phyloP scores from a whole-genome alignment of 2,113 vertebrate species.

The Lophura nycthemera region DNA sequence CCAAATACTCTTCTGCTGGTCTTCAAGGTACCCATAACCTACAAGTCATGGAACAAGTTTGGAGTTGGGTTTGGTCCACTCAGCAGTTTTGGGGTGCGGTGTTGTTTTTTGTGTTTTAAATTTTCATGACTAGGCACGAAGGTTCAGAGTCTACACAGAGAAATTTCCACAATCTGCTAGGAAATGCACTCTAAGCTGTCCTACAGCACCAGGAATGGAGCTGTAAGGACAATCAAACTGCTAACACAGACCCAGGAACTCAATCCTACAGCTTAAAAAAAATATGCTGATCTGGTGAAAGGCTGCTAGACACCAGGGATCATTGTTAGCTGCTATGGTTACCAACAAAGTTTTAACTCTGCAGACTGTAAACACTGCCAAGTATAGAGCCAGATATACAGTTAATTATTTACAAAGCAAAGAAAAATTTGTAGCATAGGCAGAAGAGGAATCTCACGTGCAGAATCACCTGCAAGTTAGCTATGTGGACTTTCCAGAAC shows the following conservation, averaged over 20 bases:
- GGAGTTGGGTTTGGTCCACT: background rate
- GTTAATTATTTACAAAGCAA: constrained; percentile 1
- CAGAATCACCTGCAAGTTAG: background rate
- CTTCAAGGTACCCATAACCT: background rate
- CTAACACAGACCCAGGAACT: constrained; percentile 48
- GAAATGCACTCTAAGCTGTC: constrained; percentile 46
- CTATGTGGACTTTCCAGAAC: background rate
- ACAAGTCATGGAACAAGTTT: background rate
- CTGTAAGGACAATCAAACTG: constrained; percentile 41
- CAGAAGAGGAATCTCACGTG: background rate
- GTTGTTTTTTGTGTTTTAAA: background rate
- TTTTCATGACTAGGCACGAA: background rate
- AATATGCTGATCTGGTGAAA: constrained; percentile 44
- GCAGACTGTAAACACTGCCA: background rate
- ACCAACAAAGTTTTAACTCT: background rate
- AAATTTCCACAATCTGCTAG: background rate
- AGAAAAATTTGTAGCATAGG: background rate
- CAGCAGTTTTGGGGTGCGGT: background rate
- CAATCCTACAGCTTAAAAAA: constrained; percentile 31
- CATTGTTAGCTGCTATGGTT: constrained; percentile 7
- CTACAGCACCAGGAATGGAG: background rate
- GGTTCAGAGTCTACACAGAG: background rate
- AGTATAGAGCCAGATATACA: background rate
- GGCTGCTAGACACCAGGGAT: constrained; percentile 39
- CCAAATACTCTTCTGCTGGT: background rate